Percentiles rank a stretch among this genome's conserved stretches.
Conservation (phyloP, 2,113 vertebrate species). For the Lipotes vexillifer region DNA sequence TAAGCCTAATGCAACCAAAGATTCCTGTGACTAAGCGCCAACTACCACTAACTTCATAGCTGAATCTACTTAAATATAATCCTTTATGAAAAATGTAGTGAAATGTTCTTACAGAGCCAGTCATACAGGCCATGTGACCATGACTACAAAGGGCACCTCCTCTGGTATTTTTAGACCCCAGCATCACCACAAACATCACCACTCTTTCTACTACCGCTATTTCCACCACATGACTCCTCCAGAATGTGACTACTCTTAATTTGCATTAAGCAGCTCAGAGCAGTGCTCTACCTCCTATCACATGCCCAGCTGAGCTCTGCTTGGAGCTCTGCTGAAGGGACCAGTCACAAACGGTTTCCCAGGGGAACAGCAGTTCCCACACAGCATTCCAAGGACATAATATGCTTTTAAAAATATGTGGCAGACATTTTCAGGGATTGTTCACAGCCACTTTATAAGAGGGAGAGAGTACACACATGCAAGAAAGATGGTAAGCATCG, state of each 20-base stretch:
- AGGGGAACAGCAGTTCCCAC: not conserved
- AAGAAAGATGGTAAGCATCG: not conserved
- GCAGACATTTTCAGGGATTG: not conserved
- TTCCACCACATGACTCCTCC: not conserved
- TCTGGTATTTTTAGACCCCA: not conserved
- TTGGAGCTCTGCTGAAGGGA: not conserved
- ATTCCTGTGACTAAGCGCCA: not conserved
- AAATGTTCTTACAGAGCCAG: not conserved
- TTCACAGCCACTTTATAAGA: not conserved
- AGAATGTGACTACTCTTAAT: not conserved
- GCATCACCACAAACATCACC: not conserved
- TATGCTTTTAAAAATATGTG: not conserved
- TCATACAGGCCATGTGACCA: not conserved
- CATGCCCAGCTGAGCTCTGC: accelerated
- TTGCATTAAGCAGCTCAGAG: accelerated
- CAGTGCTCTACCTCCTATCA: accelerated
- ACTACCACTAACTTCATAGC: not conserved
- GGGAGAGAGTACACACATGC: not conserved
- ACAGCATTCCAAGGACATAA: not conserved
- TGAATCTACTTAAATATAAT: not conserved
- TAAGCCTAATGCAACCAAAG: not conserved
- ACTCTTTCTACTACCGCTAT: too few species aligned
- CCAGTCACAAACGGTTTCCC: not conserved
- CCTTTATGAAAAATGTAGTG: not conserved
- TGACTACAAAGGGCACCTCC: not conserved